Percentiles rank a stretch among this genome's conserved stretches.
phyloP scores from a whole-genome alignment of 2,113 vertebrate species.

The Onychostruthus taczanowskii region DNA sequence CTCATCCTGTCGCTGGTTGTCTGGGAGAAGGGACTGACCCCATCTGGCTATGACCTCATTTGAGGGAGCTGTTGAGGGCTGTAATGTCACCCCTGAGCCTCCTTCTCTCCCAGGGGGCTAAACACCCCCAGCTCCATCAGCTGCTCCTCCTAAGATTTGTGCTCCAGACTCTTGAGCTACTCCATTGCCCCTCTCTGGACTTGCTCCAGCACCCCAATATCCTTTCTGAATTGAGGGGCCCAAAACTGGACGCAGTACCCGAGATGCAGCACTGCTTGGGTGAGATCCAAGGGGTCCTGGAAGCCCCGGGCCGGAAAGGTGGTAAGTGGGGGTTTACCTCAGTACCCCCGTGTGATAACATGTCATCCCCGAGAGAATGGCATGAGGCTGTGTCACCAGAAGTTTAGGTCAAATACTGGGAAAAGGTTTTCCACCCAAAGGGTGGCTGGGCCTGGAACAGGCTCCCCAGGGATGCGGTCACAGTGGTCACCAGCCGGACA shows the following conservation, averaged over 20 bases:
- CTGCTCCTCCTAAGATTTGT: background rate
- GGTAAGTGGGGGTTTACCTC: rapidly evolving
- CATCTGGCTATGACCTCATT: background rate
- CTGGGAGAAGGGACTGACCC: background rate
- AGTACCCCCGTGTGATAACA: rapidly evolving
- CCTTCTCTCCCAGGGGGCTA: background rate
- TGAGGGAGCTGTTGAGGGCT: too few species aligned
- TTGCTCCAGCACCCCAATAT: background rate
- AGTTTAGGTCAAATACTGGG: background rate
- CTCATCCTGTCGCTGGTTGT: background rate
- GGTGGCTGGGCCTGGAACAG: too few species aligned
- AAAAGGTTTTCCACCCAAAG: background rate
- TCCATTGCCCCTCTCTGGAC: background rate
- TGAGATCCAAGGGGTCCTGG: background rate
- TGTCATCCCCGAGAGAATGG: background rate
- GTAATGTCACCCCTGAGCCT: background rate
- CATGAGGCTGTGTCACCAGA: background rate
- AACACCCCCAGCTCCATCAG: background rate
- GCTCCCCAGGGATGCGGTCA: background rate
- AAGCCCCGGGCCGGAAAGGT: rapidly evolving
- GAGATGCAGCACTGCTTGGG: background rate
- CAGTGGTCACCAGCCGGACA: background rate
- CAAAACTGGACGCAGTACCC: background rate
- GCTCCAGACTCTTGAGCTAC: background rate
- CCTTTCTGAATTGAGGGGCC: background rate